phyloP scores from a whole-genome alignment of 2,888 invertebrate species.

The Plagiodera versicolora region DNA sequence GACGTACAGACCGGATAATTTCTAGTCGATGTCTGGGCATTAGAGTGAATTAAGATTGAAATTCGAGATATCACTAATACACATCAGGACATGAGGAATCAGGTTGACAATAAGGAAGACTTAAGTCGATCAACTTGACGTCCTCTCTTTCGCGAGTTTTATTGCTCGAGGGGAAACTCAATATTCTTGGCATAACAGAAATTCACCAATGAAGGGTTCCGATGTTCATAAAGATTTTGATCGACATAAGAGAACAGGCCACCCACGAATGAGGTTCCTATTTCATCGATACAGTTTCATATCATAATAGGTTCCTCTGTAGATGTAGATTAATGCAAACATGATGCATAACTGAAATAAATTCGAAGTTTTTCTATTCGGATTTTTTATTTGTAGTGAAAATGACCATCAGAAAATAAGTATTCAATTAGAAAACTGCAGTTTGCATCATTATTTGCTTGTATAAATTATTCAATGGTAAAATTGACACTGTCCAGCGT shows the following conservation, averaged over 20 bases:
- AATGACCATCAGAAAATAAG: too few relatives aligned
- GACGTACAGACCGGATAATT: slow-evolving; percentile 9
- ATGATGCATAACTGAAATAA: too few relatives aligned
- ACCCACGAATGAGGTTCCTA: not conserved
- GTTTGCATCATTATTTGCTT: too few relatives aligned
- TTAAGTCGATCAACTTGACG: not conserved
- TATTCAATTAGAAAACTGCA: too few relatives aligned
- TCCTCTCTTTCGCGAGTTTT: not conserved
- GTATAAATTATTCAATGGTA: too few relatives aligned
- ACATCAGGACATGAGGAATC: slow-evolving; percentile 9
- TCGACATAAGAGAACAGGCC: not conserved
- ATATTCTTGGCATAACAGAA: not conserved
- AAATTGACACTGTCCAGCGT: too few relatives aligned
- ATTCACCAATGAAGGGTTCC: not conserved
- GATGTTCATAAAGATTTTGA: not conserved
- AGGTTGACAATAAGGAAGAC: slow-evolving; percentile 15
- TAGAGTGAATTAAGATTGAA: slow-evolving; percentile 16
- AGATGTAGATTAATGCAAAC: too few relatives aligned
- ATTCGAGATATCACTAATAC: slow-evolving; percentile 1
- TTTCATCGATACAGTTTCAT: not conserved
- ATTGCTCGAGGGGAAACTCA: not conserved
- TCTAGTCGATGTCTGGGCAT: slow-evolving; percentile 10
- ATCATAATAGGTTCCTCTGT: too few relatives aligned
- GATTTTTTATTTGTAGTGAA: too few relatives aligned
- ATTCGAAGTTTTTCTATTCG: too few relatives aligned